Evolutionary conservation across 2,113 vertebrate species (phyloP).

Genomic region (Bubalus kerabau): DNA sequence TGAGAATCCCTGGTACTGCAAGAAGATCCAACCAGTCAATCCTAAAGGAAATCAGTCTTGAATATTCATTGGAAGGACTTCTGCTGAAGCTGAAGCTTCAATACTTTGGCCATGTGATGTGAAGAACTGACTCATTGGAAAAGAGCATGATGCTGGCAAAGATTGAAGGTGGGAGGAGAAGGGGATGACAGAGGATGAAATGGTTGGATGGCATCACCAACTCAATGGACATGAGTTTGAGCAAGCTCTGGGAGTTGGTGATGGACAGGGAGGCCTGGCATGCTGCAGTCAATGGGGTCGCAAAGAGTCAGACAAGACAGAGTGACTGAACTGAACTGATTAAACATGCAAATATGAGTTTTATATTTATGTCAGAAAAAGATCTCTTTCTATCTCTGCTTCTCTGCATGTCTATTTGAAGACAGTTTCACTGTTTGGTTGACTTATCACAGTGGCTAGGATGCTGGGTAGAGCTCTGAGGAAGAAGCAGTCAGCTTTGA

Average conservation of each 20-base stretch:
- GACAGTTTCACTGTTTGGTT: neutral
- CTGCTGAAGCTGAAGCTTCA: neutral
- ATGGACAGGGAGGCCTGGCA: neutral
- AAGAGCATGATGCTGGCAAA: neutral
- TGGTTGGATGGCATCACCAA: neutral
- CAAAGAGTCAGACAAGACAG: neutral
- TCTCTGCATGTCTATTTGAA: neutral
- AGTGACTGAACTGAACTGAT: neutral
- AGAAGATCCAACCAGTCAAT: neutral
- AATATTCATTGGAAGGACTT: neutral
- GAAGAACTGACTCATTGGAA: neutral
- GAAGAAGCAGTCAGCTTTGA: neutral
- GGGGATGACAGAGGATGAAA: neutral
- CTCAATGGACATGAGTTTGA: neutral
- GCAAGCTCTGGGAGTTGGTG: neutral
- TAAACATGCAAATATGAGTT: neutral
- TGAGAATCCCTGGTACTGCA: neutral
- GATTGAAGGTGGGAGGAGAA: neutral
- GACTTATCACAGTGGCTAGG: neutral
- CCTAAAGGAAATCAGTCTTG: neutral
- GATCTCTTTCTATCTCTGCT: neutral
- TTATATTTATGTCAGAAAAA: neutral
- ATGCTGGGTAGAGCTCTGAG: neutral
- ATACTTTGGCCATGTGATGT: neutral
- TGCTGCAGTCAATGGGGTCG: neutral